Base-by-base conservation (phyloP, 1,140 invertebrate species). In the Bombus confusus region DNA sequence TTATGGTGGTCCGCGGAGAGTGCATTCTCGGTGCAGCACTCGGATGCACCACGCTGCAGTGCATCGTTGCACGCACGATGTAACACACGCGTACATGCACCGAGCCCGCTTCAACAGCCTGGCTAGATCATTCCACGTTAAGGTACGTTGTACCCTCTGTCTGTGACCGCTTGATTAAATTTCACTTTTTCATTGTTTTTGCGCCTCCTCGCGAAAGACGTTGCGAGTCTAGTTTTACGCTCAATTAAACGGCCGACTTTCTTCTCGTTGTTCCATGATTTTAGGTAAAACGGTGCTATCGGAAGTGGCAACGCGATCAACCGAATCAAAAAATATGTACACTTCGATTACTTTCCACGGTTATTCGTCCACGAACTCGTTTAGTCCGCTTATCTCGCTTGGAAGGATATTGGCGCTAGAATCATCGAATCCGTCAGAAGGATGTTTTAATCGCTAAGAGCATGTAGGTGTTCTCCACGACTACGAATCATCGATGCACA, bases 41-140 rank as follows among this genome's bases (percentile, higher is more conserved):
- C 69, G 82, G 87, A 87, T 87, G 88, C 88, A 80, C 85, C 81
- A 72, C 84, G 87, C 85, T 78, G 88, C 77, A 85, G 64, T 83
- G 59, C 79, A 76, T 89, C 68, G 78, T 80, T 84, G 77, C 77
- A 84, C 83, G 83, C 76, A 84, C 83, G 75, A 79, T 62, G 83
- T 71, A 84, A 84, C 76, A 71, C 88, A 89, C 86, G 80, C 68
- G 74, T 78, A 73, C 73, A 75, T 83, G 64, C 62, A 31, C 43
- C 64, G 64, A 34, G 64, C 28, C 9, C 34, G 69, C 52, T 74
- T 59, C 69, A 69, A 83, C 80, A 66, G 72, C 39, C 82, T 77
- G 52, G n/a, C 82, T 59, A 78, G 82, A 57, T 78, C 75, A 10
- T n/a, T 84, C 52, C 57, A 6, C 64, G 68, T 73, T 85, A 85